Evolutionary conservation across 2,797 vertebrate species (phyloP), one percentile per base, ranked within the genome.

Genomic region (Parauchenoglanis punctatus): DNA sequence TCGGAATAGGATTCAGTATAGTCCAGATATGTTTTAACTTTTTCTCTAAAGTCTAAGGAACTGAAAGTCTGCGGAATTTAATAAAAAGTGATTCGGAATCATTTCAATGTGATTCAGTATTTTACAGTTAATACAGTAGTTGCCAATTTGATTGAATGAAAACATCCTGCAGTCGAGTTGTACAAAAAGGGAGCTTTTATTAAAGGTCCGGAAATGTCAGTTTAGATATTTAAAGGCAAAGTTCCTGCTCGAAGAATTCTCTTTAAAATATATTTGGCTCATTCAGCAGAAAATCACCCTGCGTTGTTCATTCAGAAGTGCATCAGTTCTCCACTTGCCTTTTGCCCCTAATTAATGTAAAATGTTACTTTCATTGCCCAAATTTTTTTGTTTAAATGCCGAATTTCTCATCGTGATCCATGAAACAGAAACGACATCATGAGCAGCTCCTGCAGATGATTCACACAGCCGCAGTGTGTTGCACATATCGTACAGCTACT

Each of bases 121-220:
- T 49, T 49, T 8, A 49, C 46, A 49, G 46, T 8, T 6, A 49
- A 49, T 35, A 35, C 35, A 35, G 35, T 49, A 49, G 46, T 49
- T 1, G 70, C 40, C 44, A 10, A 20, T 44, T 28, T n/a, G 49
- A 31, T 28, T 54, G 31, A 31, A 77, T 35, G 7, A 31, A 81
- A 63, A 10, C n/a, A 10, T 11, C 61, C 8, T 81, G 13, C 31
- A 10, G 58, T 65, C 15, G 4, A 49, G 25, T 49, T 82, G 44
- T 67, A 82, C 61, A 82, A 82, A 49, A 61, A 83, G 20, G 17
- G 44, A 5, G 31, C 15, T 10, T 82, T 83, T 83, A 83, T 83
- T 83, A 31, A 82, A 65, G 46, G 44, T 82, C 81, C 8, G n/a
- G 25, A 49, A 82, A 67, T 17, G 1, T n/a, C 58, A 31, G 3